Conservation (phyloP, 1,140 invertebrate species). For the Drosophila littoralis region DNA sequence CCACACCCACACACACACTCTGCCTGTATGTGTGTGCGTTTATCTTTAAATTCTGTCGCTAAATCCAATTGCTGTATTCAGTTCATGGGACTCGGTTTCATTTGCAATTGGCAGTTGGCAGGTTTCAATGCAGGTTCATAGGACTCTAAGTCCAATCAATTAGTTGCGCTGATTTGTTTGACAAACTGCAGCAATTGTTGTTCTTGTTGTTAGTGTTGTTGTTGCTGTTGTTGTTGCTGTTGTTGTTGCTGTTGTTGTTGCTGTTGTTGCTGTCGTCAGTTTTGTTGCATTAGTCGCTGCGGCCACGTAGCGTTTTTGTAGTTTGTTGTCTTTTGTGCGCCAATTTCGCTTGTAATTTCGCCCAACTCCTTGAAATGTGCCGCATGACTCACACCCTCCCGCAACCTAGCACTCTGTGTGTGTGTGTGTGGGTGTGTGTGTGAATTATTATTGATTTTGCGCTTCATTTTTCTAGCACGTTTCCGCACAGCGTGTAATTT, state of each 20-base stretch:
- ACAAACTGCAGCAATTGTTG: slow-evolving; percentile 41
- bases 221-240: slow-evolving; percentile 5
- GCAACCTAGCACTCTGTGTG: neutral
- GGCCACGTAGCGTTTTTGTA: slow-evolving; percentile 45
- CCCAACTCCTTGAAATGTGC: slow-evolving; percentile 20
- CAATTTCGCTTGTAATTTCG: slow-evolving; percentile 39
- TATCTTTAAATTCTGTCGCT: slow-evolving; percentile 38
- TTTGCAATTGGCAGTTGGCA: slow-evolving; percentile 17
- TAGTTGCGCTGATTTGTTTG: slow-evolving; percentile 58
- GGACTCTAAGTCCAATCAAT: slow-evolving; percentile 40
- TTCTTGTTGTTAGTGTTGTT: slow-evolving; percentile 2
- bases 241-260: slow-evolving; percentile 1
- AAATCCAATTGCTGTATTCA: slow-evolving; percentile 36
- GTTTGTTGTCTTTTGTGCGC: slow-evolving; percentile 45
- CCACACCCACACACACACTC: neutral
- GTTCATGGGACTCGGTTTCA: slow-evolving; percentile 24
- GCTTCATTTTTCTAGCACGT: slow-evolving; percentile 78
- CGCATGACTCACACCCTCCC: neutral
- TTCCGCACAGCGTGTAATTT: slow-evolving; percentile 77
- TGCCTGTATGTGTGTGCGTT: slow-evolving; percentile 2
- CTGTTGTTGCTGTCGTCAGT: no score
- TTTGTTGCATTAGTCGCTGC: slow-evolving; percentile 38
- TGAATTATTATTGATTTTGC: slow-evolving; percentile 75
- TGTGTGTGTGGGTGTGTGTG: slow-evolving; percentile 23
- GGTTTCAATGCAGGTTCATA: neutral